Evolutionary conservation across 2,113 vertebrate genomes (phyloP).

Genomic region (Dunckerocampus dactyliophorus): DNA sequence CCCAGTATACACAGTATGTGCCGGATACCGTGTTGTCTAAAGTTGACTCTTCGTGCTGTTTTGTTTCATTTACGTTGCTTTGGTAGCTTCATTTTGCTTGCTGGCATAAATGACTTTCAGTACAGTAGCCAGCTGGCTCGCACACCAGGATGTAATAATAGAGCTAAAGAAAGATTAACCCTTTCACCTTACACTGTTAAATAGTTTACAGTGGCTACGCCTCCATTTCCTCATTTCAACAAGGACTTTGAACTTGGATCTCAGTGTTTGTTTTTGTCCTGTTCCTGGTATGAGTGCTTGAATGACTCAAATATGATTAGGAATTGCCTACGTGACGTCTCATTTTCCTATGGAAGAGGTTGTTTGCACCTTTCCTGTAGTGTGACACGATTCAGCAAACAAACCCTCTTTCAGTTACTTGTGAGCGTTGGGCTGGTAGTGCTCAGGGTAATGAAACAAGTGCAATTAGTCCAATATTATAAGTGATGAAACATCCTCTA

Average conservation of each 20-base stretch:
- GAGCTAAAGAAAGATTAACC: not conserved
- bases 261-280: constrained; percentile 36
- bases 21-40: too few species aligned
- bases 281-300: constrained; percentile 28
- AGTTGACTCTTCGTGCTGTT: too few species aligned
- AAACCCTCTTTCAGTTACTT: not conserved
- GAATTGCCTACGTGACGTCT: constrained; percentile 21
- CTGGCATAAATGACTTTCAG: constrained; percentile 22
- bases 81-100: constrained; percentile 1
- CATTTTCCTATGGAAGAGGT: not conserved
- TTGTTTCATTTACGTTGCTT: too few species aligned
- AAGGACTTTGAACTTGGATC: constrained; percentile 51
- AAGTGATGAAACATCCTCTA: too few species aligned
- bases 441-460: too few species aligned
- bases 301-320: constrained; percentile 28
- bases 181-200: not conserved
- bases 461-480: too few species aligned
- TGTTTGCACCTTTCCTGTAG: not conserved
- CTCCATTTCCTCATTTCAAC: constrained; percentile 27
- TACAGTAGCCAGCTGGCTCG: constrained; percentile 5
- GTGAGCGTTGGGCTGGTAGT: too few species aligned
- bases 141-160: not conserved
- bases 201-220: not conserved
- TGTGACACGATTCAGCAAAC: constrained; percentile 14
- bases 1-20: too few species aligned